Conservation (phyloP, 1,140 invertebrate genomes). For the Scaptomyza hsui region DNA sequence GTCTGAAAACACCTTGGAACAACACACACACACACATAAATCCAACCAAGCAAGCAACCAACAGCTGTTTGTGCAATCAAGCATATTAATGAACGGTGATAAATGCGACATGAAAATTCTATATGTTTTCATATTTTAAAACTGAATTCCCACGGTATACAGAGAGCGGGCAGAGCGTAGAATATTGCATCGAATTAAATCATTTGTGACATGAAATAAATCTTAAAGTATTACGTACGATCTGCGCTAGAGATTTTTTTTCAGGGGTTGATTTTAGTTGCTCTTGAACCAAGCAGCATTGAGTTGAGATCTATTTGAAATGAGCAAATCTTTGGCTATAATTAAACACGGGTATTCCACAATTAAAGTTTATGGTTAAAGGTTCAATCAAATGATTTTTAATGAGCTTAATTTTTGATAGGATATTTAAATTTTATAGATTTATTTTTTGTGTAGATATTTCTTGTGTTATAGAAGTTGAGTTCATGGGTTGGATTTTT, state of each 20-base stretch:
- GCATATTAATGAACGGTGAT: constrained; percentile 64
- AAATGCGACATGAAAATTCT: constrained; percentile 57
- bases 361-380: constrained; percentile 10
- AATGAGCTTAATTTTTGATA: too few species aligned
- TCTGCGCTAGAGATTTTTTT: not conserved
- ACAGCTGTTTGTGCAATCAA: constrained; percentile 79
- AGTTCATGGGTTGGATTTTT: too few species aligned
- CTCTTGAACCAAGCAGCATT: constrained; percentile 22
- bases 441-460: too few species aligned
- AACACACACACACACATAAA: constrained; percentile 18
- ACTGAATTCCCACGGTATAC: constrained; percentile 19
- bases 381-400: too few species aligned
- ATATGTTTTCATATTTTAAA: constrained; percentile 58
- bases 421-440: too few species aligned
- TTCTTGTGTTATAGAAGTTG: too few species aligned
- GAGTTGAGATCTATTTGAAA: constrained; percentile 22
- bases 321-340: constrained; percentile 53
- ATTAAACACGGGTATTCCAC: constrained; percentile 51
- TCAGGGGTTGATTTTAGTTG: constrained; percentile 5
- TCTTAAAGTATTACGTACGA: constrained; percentile 41
- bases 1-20: constrained; percentile 40
- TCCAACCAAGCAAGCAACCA: constrained; percentile 21
- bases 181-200: constrained; percentile 55
- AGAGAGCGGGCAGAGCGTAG: not conserved
- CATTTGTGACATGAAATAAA: constrained; percentile 78